A percentile compares a stretch with the other conserved stretches of the same genome.
phyloP scores from a whole-genome alignment of 2,888 invertebrate genomes.

The Mythimna vitellina region DNA sequence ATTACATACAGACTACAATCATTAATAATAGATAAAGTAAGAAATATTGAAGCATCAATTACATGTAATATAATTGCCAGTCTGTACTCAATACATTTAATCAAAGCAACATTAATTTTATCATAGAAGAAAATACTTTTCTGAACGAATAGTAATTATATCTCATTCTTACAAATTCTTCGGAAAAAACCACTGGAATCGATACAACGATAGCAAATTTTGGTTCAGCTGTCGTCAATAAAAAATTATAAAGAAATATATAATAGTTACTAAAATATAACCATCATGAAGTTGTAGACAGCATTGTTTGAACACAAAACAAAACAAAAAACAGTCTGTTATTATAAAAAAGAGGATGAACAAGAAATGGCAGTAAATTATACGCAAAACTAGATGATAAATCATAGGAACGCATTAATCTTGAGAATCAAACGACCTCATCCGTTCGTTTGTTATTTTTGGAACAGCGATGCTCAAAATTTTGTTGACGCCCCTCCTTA shows the following conservation, averaged over 20 bases:
- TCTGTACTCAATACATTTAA: not conserved
- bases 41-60: slow-evolving; percentile 16
- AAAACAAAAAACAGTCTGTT: slow-evolving; percentile 55
- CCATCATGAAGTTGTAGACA: slow-evolving; percentile 60
- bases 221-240: not conserved
- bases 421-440: slow-evolving; percentile 67
- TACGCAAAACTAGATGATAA: slow-evolving; percentile 66
- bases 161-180: not conserved
- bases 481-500: slow-evolving; percentile 31
- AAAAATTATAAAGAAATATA: slow-evolving; percentile 6
- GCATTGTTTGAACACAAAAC: slow-evolving; percentile 55
- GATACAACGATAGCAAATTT: not conserved
- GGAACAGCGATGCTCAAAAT: slow-evolving; percentile 57
- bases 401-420: slow-evolving; percentile 69
- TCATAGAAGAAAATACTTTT: not conserved
- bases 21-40: slow-evolving; percentile 7
- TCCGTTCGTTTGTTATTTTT: slow-evolving; percentile 62
- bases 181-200: not conserved
- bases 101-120: not conserved
- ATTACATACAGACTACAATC: not conserved
- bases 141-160: not conserved
- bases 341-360: slow-evolving; percentile 55
- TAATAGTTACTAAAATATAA: slow-evolving; percentile 37
- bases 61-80: slow-evolving; percentile 9
- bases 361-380: slow-evolving; percentile 67